These are phyloP conservation scores for Dendroctonus ponderosae DNA, from an alignment of 1,140 invertebrate genomes.

Conservation along the genomic window DNA sequence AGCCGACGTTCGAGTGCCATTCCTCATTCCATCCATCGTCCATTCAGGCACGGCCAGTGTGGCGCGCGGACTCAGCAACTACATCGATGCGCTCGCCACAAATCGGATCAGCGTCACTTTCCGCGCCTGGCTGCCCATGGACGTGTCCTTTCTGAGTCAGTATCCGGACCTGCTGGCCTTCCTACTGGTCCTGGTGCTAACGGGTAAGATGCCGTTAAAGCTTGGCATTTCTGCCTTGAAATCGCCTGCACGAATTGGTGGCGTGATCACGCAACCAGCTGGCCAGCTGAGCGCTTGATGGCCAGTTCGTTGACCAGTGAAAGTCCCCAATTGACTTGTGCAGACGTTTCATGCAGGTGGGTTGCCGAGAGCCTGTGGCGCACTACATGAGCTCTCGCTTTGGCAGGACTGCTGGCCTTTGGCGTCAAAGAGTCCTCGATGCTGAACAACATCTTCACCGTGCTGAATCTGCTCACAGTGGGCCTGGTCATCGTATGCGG, in stretches of 20 bases:
- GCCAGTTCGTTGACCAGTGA: too few relatives aligned
- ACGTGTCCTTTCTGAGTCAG: constrained; percentile 57
- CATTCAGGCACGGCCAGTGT: constrained; percentile 81
- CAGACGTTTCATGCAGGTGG: too few relatives aligned
- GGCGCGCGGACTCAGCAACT: constrained; percentile 76
- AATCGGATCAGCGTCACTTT: constrained; percentile 62
- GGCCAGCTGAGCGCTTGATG: too few relatives aligned
- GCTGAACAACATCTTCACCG: constrained; percentile 82
- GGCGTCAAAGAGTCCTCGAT: constrained; percentile 82
- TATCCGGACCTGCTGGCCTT: constrained; percentile 73
- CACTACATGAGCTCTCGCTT: too few relatives aligned
- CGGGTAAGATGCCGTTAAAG: constrained; percentile 49
- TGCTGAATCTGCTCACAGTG: constrained; percentile 78
- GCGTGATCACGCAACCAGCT: too few relatives aligned
- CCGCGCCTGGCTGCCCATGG: constrained; percentile 56
- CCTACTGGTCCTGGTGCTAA: constrained; percentile 57
- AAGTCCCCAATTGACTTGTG: too few relatives aligned
- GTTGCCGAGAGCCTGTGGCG: too few relatives aligned
- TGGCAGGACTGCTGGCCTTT: constrained; percentile 69
- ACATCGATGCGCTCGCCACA: constrained; percentile 66
- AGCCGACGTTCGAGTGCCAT: too few relatives aligned
- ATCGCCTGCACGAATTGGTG: too few relatives aligned
- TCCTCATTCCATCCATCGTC: too few relatives aligned
- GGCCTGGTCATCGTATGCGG: constrained; percentile 80
- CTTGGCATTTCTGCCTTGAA: too few relatives aligned